phyloP scores from a whole-genome alignment of 2,888 invertebrate genomes.

The Hirtodrosophila trivittata region DNA sequence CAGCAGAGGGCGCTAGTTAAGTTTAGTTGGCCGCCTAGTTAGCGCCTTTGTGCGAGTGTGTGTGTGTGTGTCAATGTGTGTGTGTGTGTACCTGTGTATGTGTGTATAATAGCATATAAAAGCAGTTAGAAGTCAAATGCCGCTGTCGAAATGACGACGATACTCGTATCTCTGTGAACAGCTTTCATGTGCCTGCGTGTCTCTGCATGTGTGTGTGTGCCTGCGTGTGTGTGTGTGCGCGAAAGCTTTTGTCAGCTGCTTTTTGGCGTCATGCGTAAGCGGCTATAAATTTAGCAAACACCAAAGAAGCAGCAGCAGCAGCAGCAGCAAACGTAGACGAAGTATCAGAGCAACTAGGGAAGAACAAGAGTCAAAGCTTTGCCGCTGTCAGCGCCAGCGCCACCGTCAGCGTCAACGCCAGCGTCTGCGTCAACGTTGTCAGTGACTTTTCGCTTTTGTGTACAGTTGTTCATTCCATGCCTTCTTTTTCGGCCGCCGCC shows the following conservation, averaged over 20 bases:
- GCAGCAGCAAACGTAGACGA: conserved; percentile 6
- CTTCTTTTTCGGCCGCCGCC: conserved; percentile 38
- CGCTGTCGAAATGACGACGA: conserved; percentile 49
- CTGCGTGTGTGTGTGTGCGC: conserved; percentile 24
- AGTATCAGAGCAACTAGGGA: conserved; percentile 8
- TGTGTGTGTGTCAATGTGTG: conserved; percentile 3
- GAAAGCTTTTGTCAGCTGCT: conserved; percentile 61
- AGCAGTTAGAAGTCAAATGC: conserved; percentile 66
- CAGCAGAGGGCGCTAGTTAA: conserved; percentile 57
- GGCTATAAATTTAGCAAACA: conserved; percentile 59
- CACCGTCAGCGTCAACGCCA: conserved; percentile 2
- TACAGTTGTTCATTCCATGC: conserved; percentile 66
- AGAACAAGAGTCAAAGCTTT: conserved; percentile 38
- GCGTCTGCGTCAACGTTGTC: conserved; percentile 23
- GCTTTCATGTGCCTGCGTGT: conserved; percentile 18
- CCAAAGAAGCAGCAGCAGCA: conserved; percentile 23
- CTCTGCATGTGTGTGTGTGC: conserved; percentile 4
- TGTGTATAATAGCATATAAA: conserved; percentile 30
- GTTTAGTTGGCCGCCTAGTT: conserved; percentile 58
- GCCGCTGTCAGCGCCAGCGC: conserved; percentile 10
- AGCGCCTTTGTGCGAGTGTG: conserved; percentile 38
- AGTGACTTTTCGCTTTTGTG: conserved; percentile 61
- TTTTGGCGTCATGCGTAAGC: conserved; percentile 61
- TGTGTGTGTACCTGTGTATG: conserved; percentile 8
- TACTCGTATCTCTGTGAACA: conserved; percentile 27